Percentiles rank a stretch among this genome's conserved stretches.
These are phyloP conservation scores for Thymelicus acteon DNA, from an alignment of 2,888 invertebrate species.

Conservation along the genomic window DNA sequence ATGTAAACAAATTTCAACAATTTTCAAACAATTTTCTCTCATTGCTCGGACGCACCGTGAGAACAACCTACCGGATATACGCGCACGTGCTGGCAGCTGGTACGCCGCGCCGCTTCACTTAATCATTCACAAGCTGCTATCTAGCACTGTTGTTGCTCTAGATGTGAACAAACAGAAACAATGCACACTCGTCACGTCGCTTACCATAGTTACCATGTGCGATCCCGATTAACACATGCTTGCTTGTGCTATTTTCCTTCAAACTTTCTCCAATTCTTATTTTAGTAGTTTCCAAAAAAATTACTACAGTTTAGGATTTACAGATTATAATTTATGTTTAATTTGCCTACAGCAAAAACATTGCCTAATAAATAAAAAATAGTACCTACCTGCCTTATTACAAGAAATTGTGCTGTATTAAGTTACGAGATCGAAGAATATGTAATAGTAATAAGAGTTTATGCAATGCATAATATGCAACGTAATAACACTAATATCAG, in stretches of 20 bases:
- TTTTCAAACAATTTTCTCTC: constrained; percentile 32
- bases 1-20: constrained; percentile 4
- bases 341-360: no score
- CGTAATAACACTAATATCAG: no score
- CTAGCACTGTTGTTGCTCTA: background rate
- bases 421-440: background rate
- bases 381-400: no score
- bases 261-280: background rate
- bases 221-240: constrained; percentile 1
- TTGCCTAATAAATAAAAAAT: no score
- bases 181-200: background rate
- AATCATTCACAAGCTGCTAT: constrained; percentile 33
- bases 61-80: constrained; percentile 38
- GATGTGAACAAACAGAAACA: constrained; percentile 1
- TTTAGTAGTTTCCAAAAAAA: background rate
- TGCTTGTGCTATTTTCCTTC: background rate
- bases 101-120: constrained; percentile 28
- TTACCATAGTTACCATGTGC: background rate
- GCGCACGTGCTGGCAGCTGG: constrained; percentile 36
- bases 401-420: background rate
- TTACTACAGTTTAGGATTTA: no score
- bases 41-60: constrained; percentile 27
- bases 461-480: background rate
- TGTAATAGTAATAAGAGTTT: background rate
- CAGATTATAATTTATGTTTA: no score